Conservation (phyloP, 2,113 vertebrate species). For the Microtus pennsylvanicus region DNA sequence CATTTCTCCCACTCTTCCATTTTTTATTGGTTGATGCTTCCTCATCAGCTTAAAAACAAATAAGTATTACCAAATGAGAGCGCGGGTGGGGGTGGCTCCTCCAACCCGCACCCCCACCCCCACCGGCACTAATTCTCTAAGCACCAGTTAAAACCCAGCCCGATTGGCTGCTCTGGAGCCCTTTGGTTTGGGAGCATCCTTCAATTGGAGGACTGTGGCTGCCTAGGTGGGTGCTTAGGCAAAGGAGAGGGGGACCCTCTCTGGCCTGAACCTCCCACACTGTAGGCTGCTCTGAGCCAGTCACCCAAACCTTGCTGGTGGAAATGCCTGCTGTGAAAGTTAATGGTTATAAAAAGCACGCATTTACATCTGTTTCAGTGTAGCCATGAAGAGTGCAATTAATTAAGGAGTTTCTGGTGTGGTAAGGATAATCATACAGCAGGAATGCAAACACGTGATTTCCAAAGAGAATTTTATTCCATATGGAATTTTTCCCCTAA, state of each 20-base stretch:
- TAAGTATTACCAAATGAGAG: constrained; percentile 65
- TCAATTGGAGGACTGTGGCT: constrained; percentile 38
- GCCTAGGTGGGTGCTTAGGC: neutral
- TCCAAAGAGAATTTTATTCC: constrained; percentile 89
- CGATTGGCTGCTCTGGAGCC: neutral
- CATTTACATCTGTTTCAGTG: constrained; percentile 90
- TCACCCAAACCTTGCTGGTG: neutral
- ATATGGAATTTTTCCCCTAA: constrained; percentile 86
- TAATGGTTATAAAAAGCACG: constrained; percentile 82
- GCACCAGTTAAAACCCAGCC: constrained; percentile 41
- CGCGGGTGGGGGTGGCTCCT: constrained; percentile 37
- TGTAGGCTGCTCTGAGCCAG: neutral
- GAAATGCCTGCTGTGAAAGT: constrained; percentile 82
- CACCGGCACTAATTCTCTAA: constrained; percentile 65
- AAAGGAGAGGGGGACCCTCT: neutral
- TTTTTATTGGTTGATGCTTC: constrained; percentile 79
- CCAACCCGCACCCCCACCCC: neutral
- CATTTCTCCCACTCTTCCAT: constrained; percentile 73
- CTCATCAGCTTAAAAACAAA: constrained; percentile 59
- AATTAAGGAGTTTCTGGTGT: constrained; percentile 91
- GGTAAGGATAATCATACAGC: constrained; percentile 90
- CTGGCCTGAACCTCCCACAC: neutral
- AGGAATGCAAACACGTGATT: constrained; percentile 90
- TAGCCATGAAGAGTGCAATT: constrained; percentile 88
- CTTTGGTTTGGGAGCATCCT: constrained; percentile 49